Evolutionary conservation across 2,888 invertebrate genomes (phyloP).

Genomic region (Acanthoscelides obtectus): DNA sequence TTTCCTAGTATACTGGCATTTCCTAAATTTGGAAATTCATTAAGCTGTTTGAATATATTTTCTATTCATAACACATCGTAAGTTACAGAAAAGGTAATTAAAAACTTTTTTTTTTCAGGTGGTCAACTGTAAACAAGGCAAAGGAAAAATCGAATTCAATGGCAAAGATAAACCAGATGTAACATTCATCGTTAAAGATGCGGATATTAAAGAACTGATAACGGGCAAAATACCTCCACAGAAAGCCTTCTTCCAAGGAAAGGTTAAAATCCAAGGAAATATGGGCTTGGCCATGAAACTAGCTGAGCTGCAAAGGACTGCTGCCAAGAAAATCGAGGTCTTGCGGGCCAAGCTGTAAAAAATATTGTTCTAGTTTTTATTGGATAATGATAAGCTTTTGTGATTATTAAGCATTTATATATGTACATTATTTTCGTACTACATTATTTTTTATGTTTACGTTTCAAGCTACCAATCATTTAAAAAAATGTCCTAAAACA

Average conservation of each 20-base stretch:
- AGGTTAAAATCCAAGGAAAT: slow-evolving; percentile 93
- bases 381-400: neutral
- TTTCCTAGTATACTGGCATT: too few species aligned
- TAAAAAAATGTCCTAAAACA: too few species aligned
- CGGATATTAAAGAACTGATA: slow-evolving; percentile 82
- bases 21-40: too few species aligned
- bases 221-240: slow-evolving; percentile 91
- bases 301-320: slow-evolving; percentile 73
- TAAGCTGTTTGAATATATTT: too few species aligned
- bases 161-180: slow-evolving; percentile 85
- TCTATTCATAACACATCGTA: too few species aligned
- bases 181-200: slow-evolving; percentile 83
- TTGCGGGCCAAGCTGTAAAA: slow-evolving; percentile 71
- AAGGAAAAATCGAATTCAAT: slow-evolving; percentile 78
- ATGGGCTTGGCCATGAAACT: slow-evolving; percentile 96
- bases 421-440: neutral
- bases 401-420: neutral
- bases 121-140: slow-evolving; percentile 86
- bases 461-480: too few species aligned
- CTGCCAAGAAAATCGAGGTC: slow-evolving; percentile 67
- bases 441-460: too few species aligned
- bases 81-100: too few species aligned
- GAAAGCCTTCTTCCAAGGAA: slow-evolving; percentile 94
- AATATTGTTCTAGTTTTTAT: neutral
- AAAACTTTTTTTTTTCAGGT: slow-evolving; percentile 42